phyloP scores from a whole-genome alignment of 2,797 vertebrate genomes.

The Squalus acanthias region DNA sequence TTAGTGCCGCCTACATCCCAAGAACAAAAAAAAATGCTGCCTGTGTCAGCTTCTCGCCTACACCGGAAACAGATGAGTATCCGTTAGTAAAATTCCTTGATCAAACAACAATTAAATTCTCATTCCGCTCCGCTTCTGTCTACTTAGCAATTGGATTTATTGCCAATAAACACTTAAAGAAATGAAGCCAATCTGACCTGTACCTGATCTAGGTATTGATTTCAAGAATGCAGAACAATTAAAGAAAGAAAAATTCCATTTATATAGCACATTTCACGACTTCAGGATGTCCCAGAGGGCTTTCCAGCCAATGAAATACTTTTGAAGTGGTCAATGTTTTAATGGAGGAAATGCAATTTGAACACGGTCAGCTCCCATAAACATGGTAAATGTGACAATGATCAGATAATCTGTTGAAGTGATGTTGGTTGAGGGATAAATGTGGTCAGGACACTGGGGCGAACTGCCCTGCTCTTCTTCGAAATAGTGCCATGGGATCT shows the following conservation, averaged over 20 bases:
- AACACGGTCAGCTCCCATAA: not conserved
- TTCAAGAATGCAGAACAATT: not conserved
- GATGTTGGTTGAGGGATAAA: not conserved
- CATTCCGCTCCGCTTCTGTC: not conserved
- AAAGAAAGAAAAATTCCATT: not conserved
- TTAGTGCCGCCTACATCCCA: not conserved
- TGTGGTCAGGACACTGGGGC: not conserved
- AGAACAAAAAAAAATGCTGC: not conserved
- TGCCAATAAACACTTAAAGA: not conserved
- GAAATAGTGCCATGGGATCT: not conserved
- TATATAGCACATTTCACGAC: not conserved
- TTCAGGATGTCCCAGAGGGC: not conserved
- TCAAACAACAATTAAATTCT: constrained; percentile 11
- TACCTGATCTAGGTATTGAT: not conserved
- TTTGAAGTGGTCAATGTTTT: not conserved
- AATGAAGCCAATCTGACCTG: not conserved
- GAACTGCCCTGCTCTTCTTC: not conserved
- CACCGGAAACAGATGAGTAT: not conserved
- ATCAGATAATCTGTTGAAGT: not conserved
- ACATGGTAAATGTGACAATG: not conserved
- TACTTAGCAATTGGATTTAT: not conserved
- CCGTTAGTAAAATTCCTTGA: not conserved
- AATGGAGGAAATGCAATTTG: not conserved
- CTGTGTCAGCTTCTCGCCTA: not conserved
- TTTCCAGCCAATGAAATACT: not conserved